A percentile compares a stretch with the other conserved stretches of the same genome.
phyloP scores from a whole-genome alignment of 2,113 vertebrate genomes.

The Oxygymnocypris stewartii region DNA sequence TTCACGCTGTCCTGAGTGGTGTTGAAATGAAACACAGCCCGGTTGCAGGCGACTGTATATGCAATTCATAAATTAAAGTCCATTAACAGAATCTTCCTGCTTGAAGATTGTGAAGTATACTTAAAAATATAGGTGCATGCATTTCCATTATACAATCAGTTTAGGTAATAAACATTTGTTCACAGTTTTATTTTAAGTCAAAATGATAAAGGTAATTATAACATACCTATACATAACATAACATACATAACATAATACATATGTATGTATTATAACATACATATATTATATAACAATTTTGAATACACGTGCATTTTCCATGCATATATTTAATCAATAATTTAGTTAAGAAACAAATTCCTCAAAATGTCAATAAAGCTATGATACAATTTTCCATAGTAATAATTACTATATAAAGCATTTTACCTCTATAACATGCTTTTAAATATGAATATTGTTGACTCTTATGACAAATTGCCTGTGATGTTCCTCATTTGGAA shows the following conservation, averaged over 20 bases:
- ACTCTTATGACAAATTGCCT: neutral
- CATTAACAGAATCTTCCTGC: neutral
- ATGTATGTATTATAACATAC: no score
- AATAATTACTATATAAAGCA: neutral
- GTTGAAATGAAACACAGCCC: conserved; percentile 89
- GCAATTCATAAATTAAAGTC: neutral
- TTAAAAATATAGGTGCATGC: no score
- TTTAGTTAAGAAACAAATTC: neutral
- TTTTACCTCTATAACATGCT: neutral
- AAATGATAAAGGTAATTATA: no score
- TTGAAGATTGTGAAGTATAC: neutral
- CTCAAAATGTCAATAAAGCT: neutral
- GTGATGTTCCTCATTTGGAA: neutral
- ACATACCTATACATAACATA: no score
- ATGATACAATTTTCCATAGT: neutral
- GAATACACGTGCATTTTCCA: neutral
- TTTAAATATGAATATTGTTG: neutral
- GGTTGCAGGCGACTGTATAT: conserved; percentile 86
- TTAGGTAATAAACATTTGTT: neutral
- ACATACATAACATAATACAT: no score
- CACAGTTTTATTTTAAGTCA: neutral
- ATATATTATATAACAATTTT: no score
- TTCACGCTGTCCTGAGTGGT: conserved; percentile 75
- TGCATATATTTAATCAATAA: neutral
- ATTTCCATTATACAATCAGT: neutral